Evolutionary conservation across 2,888 invertebrate species (phyloP).

Genomic region (Drosophila atripex): DNA sequence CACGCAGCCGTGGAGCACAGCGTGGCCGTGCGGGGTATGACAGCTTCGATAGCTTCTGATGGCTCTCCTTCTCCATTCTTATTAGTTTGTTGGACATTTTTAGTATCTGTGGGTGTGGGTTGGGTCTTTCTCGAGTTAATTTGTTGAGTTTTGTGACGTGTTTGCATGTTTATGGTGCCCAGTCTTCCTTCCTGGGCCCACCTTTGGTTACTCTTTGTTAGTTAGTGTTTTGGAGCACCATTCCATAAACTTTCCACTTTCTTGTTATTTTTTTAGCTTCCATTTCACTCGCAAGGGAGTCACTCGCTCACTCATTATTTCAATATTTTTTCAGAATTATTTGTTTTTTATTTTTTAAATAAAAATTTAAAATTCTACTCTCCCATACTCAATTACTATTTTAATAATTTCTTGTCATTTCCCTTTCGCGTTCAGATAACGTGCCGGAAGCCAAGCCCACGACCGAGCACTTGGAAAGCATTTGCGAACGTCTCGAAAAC

Average conservation of each 20-base stretch:
- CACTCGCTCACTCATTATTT: neutral
- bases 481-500: conserved; percentile 89
- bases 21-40: conserved; percentile 84
- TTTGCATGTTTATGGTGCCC: conserved; percentile 21
- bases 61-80: neutral
- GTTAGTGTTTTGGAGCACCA: conserved; percentile 9
- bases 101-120: neutral
- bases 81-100: neutral
- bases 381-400: no score
- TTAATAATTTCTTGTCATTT: neutral
- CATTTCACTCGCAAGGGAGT: neutral
- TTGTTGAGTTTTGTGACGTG: conserved; percentile 18
- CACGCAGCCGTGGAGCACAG: conserved; percentile 90
- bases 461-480: conserved; percentile 86
- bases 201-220: conserved; percentile 6
- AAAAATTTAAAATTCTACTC: no score
- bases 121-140: conserved; percentile 4
- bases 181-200: conserved; percentile 12
- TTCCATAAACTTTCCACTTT: conserved; percentile 5
- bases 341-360: neutral
- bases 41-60: conserved; percentile 16
- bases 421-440: conserved; percentile 63
- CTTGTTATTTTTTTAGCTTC: conserved; percentile 2
- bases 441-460: conserved; percentile 85
- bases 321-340: neutral